Conservation (phyloP, 1,140 invertebrate genomes). For the Rhagoletis zephyria region DNA sequence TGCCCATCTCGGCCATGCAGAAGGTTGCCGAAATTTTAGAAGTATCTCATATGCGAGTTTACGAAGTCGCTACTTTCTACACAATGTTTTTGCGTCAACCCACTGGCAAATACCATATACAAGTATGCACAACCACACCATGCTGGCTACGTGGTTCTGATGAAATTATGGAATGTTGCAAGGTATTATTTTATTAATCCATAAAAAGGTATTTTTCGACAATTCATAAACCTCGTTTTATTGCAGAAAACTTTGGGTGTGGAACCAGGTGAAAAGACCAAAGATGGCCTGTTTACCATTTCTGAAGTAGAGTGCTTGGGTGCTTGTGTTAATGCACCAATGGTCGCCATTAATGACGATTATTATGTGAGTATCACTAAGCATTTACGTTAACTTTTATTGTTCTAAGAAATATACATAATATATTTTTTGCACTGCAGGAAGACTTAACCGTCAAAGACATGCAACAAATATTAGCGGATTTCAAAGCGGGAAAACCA, state of each 20-base stretch:
- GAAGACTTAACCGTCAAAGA: slow-evolving; percentile 95
- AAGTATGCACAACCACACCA: slow-evolving; percentile 98
- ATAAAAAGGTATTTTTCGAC: not conserved
- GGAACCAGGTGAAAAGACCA: slow-evolving; percentile 90
- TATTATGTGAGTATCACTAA: slow-evolving; percentile 87
- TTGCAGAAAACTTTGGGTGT: slow-evolving; percentile 82
- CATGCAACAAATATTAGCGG: slow-evolving; percentile 89
- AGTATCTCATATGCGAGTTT: slow-evolving; percentile 96
- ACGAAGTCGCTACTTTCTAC: slow-evolving; percentile 99
- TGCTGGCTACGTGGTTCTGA: slow-evolving; percentile 98
- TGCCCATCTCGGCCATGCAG: slow-evolving; percentile 98
- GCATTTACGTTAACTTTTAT: not conserved
- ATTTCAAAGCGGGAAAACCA: slow-evolving; percentile 88
- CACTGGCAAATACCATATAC: slow-evolving; percentile 95
- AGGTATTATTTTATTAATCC: slow-evolving; percentile 53
- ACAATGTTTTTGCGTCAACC: slow-evolving; percentile 99
- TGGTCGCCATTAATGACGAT: slow-evolving; percentile 98
- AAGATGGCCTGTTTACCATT: slow-evolving; percentile 92
- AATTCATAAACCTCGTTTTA: not conserved
- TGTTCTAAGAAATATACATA: too few species aligned
- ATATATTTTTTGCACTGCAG: slow-evolving; percentile 74
- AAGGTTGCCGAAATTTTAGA: slow-evolving; percentile 93
- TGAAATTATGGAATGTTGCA: slow-evolving; percentile 88
- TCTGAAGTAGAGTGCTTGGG: slow-evolving; percentile 98
- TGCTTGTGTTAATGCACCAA: slow-evolving; percentile 99